Percentiles rank a stretch among this genome's conserved stretches.
phyloP scores from a whole-genome alignment of 2,113 vertebrate genomes.

The Lepus timidus region DNA sequence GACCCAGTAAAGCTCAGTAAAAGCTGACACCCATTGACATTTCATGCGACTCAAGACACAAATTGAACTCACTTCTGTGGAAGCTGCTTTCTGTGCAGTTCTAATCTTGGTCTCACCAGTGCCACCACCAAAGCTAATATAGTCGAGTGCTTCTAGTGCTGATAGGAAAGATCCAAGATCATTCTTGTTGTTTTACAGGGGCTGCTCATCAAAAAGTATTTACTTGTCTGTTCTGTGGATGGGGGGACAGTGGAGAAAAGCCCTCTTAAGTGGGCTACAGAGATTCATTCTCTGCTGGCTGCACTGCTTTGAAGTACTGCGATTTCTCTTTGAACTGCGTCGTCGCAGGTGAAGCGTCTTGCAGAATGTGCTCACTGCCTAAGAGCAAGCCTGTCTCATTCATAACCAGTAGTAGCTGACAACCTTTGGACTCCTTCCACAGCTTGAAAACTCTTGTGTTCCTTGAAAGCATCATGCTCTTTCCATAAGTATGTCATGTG shows the following conservation, averaged over 20 bases:
- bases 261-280: neutral
- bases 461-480: slow-evolving; percentile 18
- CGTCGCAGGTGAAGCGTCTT: neutral
- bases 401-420: neutral
- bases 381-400: slow-evolving; percentile 9
- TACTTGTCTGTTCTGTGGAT: neutral
- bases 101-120: neutral
- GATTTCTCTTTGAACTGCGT: neutral
- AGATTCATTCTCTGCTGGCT: neutral
- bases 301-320: neutral
- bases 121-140: neutral
- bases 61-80: neutral
- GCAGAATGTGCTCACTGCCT: neutral
- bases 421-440: slow-evolving; percentile 27
- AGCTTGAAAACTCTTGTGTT: neutral
- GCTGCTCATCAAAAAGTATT: neutral
- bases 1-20: neutral
- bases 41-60: neutral
- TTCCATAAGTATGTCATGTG: neutral
- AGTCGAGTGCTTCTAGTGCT: neutral
- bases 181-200: neutral
- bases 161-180: neutral
- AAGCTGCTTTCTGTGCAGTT: neutral
- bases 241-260: neutral
- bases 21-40: neutral